Conservation (phyloP, 1,140 invertebrate species). For the Dendroctonus ponderosae region DNA sequence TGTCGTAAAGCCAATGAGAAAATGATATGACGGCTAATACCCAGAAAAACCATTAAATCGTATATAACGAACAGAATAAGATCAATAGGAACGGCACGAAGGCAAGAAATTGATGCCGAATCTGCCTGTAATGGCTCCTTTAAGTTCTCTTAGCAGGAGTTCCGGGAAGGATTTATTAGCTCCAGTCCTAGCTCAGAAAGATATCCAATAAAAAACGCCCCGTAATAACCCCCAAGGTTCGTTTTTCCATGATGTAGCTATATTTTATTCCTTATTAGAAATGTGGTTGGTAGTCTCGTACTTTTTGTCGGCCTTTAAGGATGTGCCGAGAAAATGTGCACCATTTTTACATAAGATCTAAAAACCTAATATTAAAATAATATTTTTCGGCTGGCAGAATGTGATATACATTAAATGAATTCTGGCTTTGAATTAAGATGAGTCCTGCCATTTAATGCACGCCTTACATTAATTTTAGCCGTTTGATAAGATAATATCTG, state of each 20-base stretch:
- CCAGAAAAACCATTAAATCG: conserved; percentile 12
- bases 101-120: conserved; percentile 33
- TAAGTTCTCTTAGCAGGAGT: conserved; percentile 28
- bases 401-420: too few relatives aligned
- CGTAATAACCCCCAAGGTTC: conserved; percentile 2
- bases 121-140: conserved; percentile 35
- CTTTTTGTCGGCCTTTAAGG: too few relatives aligned
- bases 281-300: not conserved
- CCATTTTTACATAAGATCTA: too few relatives aligned
- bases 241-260: conserved; percentile 5
- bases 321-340: too few relatives aligned
- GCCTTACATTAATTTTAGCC: too few relatives aligned
- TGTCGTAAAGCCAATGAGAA: too few relatives aligned
- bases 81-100: conserved; percentile 24
- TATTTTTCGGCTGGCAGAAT: too few relatives aligned
- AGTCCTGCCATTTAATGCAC: too few relatives aligned
- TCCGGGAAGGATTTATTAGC: conserved; percentile 26
- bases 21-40: too few relatives aligned
- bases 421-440: too few relatives aligned
- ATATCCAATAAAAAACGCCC: conserved; percentile 20
- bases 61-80: conserved; percentile 20
- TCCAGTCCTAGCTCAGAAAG: conserved; percentile 22
- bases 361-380: too few relatives aligned
- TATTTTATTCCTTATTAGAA: not conserved
- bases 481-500: too few relatives aligned